Conservation (phyloP, 2,888 invertebrate species). For the Achlya flavicornis region DNA sequence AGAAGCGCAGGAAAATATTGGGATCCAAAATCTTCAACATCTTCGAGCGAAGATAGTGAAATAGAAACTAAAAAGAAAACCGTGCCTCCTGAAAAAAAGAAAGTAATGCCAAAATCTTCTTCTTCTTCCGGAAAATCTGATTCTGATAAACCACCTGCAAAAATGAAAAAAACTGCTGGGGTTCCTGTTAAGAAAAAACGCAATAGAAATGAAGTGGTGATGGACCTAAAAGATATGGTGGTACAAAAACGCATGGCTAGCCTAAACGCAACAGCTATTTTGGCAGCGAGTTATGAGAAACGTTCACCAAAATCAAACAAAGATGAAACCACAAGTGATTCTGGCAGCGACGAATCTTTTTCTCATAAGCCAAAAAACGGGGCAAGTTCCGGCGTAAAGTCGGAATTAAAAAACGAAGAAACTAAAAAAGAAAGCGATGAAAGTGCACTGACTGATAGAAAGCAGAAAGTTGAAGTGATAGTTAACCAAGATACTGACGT, state of each 20-base stretch:
- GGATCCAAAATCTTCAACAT: conserved; percentile 90
- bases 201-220: conserved; percentile 86
- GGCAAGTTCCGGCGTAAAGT: conserved; percentile 81
- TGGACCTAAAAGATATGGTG: conserved; percentile 94
- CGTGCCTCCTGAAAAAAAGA: conserved; percentile 68
- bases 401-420: conserved; percentile 78
- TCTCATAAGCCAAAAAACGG: conserved; percentile 81
- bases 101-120: conserved; percentile 56
- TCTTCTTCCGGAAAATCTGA: conserved; percentile 71
- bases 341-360: conserved; percentile 80
- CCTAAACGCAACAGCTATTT: conserved; percentile 94
- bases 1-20: conserved; percentile 92
- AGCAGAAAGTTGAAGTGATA: conserved; percentile 89
- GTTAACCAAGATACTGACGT: conserved; percentile 94
- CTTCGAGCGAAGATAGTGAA: conserved; percentile 84
- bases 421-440: conserved; percentile 73
- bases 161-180: conserved; percentile 73
- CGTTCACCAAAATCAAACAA: conserved; percentile 84
- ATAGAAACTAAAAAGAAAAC: conserved; percentile 72
- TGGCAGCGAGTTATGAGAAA: conserved; percentile 94
- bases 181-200: conserved; percentile 81
- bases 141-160: conserved; percentile 75
- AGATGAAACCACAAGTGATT: conserved; percentile 84
- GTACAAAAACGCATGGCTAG: conserved; percentile 96
- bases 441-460: conserved; percentile 56